Evolutionary conservation across 2,888 invertebrate species (phyloP), one percentile per base, ranked within the genome.

Genomic region (Nomada flava): DNA sequence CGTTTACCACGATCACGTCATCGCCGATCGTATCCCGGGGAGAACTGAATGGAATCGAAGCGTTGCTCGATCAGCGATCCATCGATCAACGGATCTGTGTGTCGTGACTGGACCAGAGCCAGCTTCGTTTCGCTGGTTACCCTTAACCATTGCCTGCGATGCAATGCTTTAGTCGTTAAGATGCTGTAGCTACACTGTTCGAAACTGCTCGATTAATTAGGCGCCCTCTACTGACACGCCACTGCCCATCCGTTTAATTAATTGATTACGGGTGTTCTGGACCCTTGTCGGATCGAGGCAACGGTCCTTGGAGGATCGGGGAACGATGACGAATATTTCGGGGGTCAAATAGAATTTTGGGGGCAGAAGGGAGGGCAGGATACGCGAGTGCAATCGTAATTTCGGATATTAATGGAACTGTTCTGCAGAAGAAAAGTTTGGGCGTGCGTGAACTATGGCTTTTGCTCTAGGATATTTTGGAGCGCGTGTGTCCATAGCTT

Each of bases 181-280:
- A 91, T 91, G 90, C 91, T 91, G 91, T 91, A 91, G 91, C 90
- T 87, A 90, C 89, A 89, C 89, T 89, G 88, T 90, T 90, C 87
- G 88, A 88, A 85, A 87, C 84, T 80, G 86, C 89, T 89, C 86
- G 88, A 88, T 89, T 87, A 86, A 87, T 87, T 86, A 82, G 82
- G 82, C 80, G 67, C 67, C 76, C 78, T 74, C 77, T 65, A 74
- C 79, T 59, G 77, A 82, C 82, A 79, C 79, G 79, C 72, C 77
- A 69, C 50, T 78, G 78, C 67, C 71, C 72, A 80, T 71, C 57
- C 69, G 76, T 65, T 80, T 86, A 85, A 85, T 86, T 85, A 86
- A 86, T 86, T 82, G 86, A 86, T 86, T 62, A 68, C 67, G 62
- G 72, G 65, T 62, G 74, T 47, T 44, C 42, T 10, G 50, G 13